Base-by-base conservation (phyloP, 2,888 invertebrate genomes). In the Thecophora atra region DNA sequence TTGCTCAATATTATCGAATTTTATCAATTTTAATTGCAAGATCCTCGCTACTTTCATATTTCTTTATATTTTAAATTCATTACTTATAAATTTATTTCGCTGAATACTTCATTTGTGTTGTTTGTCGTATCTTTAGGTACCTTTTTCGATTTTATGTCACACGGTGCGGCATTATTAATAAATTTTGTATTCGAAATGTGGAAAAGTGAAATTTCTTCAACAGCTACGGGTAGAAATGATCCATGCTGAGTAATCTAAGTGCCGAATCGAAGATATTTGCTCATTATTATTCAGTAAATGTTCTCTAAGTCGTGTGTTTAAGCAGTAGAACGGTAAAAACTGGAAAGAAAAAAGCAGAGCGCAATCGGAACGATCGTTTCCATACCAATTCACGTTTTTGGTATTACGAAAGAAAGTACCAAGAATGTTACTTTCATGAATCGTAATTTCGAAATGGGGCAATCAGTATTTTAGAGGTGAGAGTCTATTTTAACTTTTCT, bases 191-290 rank as follows among this genome's bases (percentile, higher is more conserved):
- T 37, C 37, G 37, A 37, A 37, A 37, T 37, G 37, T 37, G 37
- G n/a, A 28, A 60, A 60, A 60, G 60, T 60, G 60, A 60, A 60
- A 60, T 17, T 60, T 60, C 11, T 60, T 17, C 30, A 11, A 26
- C 6, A 15, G 15, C 17, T 11, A 0, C 37, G 11, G 30, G 37
- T 8, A 37, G 11, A 37, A 11, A 6, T 37, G 6, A 37, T 8
- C 11, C 37, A 11, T 26, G 56, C 56, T 26, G 26, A 26, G 26
- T 56, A 56, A 56, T 56, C 6, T n/a, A 62, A 47, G 47, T 47
- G 4, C 17, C 47, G 44, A 44, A 44, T 17, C 52, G 24, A 24
- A 24, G 28, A 58, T 13, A 13, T 7, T 24, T 15, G 5, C 26
- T 5, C 19, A 58, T 58, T 58, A 58, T 24, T 58, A 58, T 58